Evolutionary conservation across 2,888 invertebrate genomes (phyloP).

Genomic region (Aelia acuminata): DNA sequence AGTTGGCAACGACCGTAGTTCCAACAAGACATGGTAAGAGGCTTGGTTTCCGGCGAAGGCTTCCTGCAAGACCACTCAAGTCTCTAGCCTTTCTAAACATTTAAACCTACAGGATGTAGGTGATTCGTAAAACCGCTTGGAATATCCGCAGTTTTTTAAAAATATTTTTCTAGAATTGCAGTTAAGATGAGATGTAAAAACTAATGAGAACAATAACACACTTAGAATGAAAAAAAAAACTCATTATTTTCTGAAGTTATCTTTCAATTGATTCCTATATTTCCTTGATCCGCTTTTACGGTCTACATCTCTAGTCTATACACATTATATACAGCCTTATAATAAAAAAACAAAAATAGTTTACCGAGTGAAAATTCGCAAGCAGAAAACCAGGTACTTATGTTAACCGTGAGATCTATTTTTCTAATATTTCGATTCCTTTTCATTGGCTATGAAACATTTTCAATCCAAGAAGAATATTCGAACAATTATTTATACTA

Average conservation of each 20-base stretch:
- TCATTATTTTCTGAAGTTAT: neutral
- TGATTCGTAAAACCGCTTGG: neutral
- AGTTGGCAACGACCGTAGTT: neutral
- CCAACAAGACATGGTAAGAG: neutral
- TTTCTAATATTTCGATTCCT: neutral
- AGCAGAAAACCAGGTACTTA: neutral
- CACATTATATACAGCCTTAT: too few species aligned
- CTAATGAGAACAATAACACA: too few species aligned
- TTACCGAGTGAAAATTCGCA: neutral
- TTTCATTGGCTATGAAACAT: neutral
- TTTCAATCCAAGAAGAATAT: neutral
- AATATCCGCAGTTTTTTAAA: neutral
- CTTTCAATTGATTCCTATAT: too few species aligned
- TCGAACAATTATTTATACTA: neutral
- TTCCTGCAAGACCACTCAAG: neutral
- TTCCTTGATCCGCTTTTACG: too few species aligned
- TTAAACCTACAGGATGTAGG: slow-evolving; percentile 13
- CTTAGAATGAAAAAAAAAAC: too few species aligned
- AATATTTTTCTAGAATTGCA: too few species aligned
- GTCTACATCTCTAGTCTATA: too few species aligned
- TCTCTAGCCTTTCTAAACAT: slow-evolving; percentile 9
- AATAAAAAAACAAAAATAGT: neutral
- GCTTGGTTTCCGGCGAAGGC: neutral
- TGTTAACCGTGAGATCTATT: neutral
- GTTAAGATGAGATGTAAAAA: too few species aligned